Percentiles rank a stretch among this genome's conserved stretches.
Evolutionary conservation across 2,888 invertebrate species (phyloP).

Genomic region (Sipunculus nudus): DNA sequence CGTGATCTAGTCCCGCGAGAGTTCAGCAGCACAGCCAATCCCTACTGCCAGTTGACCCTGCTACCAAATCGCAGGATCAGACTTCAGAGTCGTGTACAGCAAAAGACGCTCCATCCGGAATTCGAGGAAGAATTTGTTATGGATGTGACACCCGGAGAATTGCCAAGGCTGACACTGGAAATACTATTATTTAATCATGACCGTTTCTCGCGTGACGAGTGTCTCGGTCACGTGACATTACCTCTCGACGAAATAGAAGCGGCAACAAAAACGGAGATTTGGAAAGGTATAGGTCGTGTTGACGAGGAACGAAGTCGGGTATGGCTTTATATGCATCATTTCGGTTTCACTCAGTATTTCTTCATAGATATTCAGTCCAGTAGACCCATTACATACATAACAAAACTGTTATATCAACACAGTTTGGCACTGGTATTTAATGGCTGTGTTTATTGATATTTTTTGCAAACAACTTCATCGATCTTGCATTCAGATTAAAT

Average conservation of each 20-base stretch:
- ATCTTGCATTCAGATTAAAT: no score
- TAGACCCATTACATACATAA: no score
- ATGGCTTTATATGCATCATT: no score
- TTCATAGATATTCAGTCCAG: no score
- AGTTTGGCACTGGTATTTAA: no score
- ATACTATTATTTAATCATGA: constrained; percentile 75
- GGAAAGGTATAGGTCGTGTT: constrained; percentile 72
- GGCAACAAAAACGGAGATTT: constrained; percentile 71
- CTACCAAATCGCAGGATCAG: constrained; percentile 76
- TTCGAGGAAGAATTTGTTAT: constrained; percentile 78
- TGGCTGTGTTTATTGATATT: no score
- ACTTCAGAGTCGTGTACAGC: constrained; percentile 45
- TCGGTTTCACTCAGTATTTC: no score
- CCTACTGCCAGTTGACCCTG: constrained; percentile 86
- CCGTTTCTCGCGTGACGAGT: constrained; percentile 73
- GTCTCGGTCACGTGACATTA: constrained; percentile 73
- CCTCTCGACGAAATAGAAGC: constrained; percentile 72
- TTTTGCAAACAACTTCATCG: no score
- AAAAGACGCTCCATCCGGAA: constrained; percentile 29
- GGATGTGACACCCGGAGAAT: constrained; percentile 66
- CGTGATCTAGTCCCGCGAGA: constrained; percentile 64
- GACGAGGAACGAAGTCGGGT: no score
- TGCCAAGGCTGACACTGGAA: constrained; percentile 69
- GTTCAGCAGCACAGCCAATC: constrained; percentile 67
- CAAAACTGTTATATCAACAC: no score